phyloP scores from a whole-genome alignment of 2,113 vertebrate species.

The Xenus cinereus region DNA sequence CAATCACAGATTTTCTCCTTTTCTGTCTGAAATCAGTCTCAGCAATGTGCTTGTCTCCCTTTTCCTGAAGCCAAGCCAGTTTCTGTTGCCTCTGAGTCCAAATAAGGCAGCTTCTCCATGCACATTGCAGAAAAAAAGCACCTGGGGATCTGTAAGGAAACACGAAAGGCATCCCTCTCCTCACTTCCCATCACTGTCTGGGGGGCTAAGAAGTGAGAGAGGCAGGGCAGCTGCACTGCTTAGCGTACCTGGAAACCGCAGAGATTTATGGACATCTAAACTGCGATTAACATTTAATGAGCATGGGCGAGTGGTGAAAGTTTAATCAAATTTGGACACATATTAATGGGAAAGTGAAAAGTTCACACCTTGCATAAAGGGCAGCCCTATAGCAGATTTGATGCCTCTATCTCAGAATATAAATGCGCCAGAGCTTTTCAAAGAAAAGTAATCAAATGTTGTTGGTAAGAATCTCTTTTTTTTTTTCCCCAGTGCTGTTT shows the following conservation, averaged over 20 bases:
- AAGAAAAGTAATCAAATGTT: neutral
- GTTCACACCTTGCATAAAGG: neutral
- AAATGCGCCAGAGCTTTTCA: neutral
- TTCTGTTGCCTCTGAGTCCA: neutral
- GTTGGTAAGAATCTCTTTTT: neutral
- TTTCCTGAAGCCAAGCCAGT: neutral
- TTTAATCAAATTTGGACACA: neutral
- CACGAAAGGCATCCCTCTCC: neutral
- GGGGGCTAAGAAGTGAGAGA: neutral
- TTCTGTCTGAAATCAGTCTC: neutral
- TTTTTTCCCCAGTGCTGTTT: neutral
- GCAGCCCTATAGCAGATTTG: neutral
- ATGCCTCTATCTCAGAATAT: neutral
- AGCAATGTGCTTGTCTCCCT: neutral
- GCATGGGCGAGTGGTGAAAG: neutral
- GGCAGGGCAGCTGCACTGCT: neutral
- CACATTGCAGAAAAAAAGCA: neutral
- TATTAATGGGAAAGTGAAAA: neutral
- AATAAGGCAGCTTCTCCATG: neutral
- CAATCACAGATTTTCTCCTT: neutral
- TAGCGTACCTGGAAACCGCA: neutral
- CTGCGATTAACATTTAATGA: neutral
- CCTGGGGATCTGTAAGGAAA: neutral
- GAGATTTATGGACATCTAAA: neutral
- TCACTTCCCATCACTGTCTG: neutral